Evolutionary conservation across 64 coral and sea anemone genomes (phyloP).

Genomic region (Actinia tenebrosa): DNA sequence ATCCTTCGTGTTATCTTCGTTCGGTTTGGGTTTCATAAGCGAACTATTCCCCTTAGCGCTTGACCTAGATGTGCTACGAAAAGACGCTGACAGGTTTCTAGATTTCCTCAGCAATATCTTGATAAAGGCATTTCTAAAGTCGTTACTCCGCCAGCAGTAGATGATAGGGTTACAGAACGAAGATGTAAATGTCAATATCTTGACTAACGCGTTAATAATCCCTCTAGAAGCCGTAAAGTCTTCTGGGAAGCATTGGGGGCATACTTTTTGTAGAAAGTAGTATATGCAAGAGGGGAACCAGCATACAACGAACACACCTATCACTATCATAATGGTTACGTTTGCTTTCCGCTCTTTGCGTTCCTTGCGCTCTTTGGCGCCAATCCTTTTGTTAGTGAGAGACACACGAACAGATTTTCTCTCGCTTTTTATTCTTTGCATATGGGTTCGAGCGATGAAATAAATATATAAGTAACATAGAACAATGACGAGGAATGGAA

Average conservation of each 20-base stretch:
- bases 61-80: slow-evolving; percentile 22
- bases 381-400: neutral
- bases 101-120: slow-evolving; percentile 45
- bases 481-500: slow-evolving; percentile 71
- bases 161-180: slow-evolving; percentile 92
- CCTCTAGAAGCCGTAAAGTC: slow-evolving; percentile 36
- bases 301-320: slow-evolving; percentile 69
- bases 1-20: no score
- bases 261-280: slow-evolving; percentile 72
- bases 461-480: slow-evolving; percentile 81
- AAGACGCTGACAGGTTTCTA: slow-evolving; percentile 34
- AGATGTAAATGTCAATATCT: slow-evolving; percentile 78
- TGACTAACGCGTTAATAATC: slow-evolving; percentile 69
- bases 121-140: slow-evolving; percentile 74
- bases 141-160: slow-evolving; percentile 89
- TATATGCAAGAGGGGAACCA: slow-evolving; percentile 95
- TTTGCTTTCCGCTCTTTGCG: slow-evolving; percentile 68
- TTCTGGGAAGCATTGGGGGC: slow-evolving; percentile 52
- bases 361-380: slow-evolving; percentile 39
- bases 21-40: neutral
- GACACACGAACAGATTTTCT: neutral
- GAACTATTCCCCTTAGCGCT: neutral
- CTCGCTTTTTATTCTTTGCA: slow-evolving; percentile 50
- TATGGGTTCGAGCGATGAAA: slow-evolving; percentile 48
- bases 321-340: slow-evolving; percentile 91